Conservation (phyloP, 2,797 vertebrate genomes). For the Stomatorhinus walkeri region DNA sequence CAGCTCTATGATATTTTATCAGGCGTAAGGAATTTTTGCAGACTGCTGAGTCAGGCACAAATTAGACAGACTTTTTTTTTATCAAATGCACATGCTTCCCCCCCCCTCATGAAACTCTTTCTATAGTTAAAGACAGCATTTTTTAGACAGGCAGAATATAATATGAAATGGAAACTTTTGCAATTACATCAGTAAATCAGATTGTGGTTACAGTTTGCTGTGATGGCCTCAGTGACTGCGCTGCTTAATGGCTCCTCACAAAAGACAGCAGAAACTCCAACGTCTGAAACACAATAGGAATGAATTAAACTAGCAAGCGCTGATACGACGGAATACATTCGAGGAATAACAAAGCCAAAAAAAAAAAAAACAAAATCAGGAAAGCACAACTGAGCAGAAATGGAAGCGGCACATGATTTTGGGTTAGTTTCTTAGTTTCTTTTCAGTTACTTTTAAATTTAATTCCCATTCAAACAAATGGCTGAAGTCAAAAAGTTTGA, state of each 20-base stretch:
- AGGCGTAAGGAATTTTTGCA: not conserved
- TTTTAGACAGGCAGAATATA: not conserved
- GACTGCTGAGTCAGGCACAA: not conserved
- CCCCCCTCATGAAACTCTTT: not conserved
- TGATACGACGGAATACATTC: not conserved
- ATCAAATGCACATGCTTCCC: not conserved
- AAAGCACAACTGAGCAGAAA: not conserved
- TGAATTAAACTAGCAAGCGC: not conserved
- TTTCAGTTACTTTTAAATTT: not conserved
- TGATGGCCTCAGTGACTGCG: not conserved
- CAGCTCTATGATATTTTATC: not conserved
- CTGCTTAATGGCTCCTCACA: not conserved
- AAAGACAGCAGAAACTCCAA: not conserved
- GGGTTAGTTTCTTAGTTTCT: not conserved
- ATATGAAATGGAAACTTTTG: constrained; percentile 10
- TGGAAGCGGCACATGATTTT: not conserved
- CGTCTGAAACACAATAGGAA: not conserved
- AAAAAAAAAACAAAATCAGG: not conserved
- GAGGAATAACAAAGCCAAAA: not conserved
- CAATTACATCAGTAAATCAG: constrained; percentile 14
- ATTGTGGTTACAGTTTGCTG: not conserved
- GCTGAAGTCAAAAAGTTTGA: not conserved
- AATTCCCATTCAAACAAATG: not conserved
- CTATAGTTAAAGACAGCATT: not conserved
- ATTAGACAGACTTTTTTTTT: not conserved